Conservation (phyloP, 2,888 invertebrate species). For the Hypolimnas misippus region DNA sequence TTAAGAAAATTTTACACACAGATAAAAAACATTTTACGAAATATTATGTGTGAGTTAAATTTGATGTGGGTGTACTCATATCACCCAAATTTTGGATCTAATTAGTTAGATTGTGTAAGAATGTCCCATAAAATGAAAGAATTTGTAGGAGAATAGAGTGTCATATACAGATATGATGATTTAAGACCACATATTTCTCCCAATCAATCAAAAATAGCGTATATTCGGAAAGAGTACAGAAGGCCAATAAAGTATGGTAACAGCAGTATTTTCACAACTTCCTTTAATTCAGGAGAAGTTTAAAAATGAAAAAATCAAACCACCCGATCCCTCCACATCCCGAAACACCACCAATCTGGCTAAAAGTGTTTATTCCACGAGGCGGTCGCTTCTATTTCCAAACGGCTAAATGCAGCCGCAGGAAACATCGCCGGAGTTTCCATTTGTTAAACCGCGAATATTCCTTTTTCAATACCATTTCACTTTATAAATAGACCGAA, state of each 20-base stretch:
- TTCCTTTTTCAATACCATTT: constrained; percentile 12
- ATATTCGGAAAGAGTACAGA: not conserved
- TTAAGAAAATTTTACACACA: too few species aligned
- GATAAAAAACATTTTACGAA: too few species aligned
- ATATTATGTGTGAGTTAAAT: too few species aligned
- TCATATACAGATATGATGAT: too few species aligned
- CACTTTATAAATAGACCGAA: not conserved
- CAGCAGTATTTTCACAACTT: not conserved
- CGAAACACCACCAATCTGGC: constrained; percentile 63
- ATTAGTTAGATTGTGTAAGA: too few species aligned
- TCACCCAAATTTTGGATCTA: too few species aligned
- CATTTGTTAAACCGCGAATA: constrained; percentile 29
- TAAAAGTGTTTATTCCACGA: constrained; percentile 62
- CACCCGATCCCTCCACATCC: constrained; percentile 68
- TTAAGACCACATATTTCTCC: too few species aligned
- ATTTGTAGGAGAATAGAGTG: too few species aligned
- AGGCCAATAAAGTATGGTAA: too few species aligned
- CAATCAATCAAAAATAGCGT: too few species aligned
- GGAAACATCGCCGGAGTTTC: constrained; percentile 52
- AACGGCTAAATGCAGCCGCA: constrained; percentile 70
- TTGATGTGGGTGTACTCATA: too few species aligned
- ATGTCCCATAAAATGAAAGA: too few species aligned
- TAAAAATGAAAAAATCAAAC: constrained; percentile 64
- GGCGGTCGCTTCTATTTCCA: constrained; percentile 69
- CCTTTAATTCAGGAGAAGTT: constrained; percentile 3